A percentile compares a stretch with the other conserved stretches of the same genome.
Evolutionary conservation across 2,113 vertebrate genomes (phyloP).

Genomic region (Myanophis thanlyinensis): DNA sequence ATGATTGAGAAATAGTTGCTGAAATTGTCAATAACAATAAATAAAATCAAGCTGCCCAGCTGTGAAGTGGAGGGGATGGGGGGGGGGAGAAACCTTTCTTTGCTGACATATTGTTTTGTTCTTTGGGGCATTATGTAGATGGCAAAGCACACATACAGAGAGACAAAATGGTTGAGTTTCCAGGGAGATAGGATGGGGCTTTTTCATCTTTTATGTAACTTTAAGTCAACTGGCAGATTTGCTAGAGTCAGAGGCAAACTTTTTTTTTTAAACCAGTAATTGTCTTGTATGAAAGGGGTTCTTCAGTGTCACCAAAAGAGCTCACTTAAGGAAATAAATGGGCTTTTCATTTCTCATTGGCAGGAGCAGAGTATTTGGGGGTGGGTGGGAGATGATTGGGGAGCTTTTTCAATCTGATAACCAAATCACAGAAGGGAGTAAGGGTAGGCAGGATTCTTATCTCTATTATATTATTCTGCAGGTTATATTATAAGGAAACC

Average conservation of each 20-base stretch:
- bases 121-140: constrained; percentile 52
- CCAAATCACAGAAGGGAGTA: constrained; percentile 30
- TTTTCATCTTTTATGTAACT: constrained; percentile 51
- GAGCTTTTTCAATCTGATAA: constrained; percentile 64
- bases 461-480: not conserved
- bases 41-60: constrained; percentile 60
- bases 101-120: constrained; percentile 60
- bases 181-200: constrained; percentile 35
- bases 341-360: constrained; percentile 54
- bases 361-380: constrained; percentile 47
- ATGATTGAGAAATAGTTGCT: constrained; percentile 63
- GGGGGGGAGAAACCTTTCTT: constrained; percentile 42
- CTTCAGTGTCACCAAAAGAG: constrained; percentile 54
- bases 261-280: constrained; percentile 57
- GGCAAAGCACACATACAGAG: constrained; percentile 48
- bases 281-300: constrained; percentile 51
- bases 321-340: constrained; percentile 63
- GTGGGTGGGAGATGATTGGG: constrained; percentile 34
- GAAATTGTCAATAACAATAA: constrained; percentile 70
- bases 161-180: constrained; percentile 38
- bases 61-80: constrained; percentile 23
- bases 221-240: constrained; percentile 51
- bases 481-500: not conserved
- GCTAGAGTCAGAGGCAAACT: constrained; percentile 51
- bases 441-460: constrained; percentile 1